phyloP scores from a whole-genome alignment of 2,888 invertebrate species.

The Microctonus hyperodae region DNA sequence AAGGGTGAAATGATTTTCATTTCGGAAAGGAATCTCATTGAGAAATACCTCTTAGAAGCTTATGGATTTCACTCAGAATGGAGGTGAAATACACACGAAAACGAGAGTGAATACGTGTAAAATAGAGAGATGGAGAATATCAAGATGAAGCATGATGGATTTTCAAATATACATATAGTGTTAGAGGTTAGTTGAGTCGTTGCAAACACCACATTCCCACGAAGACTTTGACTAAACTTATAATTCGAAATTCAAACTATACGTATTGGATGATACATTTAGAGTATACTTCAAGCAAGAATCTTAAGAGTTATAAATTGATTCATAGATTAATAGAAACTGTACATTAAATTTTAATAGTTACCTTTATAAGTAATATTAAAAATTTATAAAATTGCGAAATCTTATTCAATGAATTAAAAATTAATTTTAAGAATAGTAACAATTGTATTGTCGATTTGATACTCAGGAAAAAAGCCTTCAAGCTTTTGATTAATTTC shows the following conservation, averaged over 20 bases:
- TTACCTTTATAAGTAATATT: too few species aligned
- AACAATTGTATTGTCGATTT: too few species aligned
- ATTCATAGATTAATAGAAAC: too few species aligned
- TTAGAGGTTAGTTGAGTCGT: constrained; percentile 49
- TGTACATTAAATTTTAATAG: too few species aligned
- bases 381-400: too few species aligned
- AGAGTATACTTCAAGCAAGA: too few species aligned
- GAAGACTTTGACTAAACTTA: constrained; percentile 59
- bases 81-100: constrained; percentile 2
- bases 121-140: constrained; percentile 20
- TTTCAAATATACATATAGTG: background rate
- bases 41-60: constrained; percentile 59
- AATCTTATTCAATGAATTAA: too few species aligned
- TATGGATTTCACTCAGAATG: constrained; percentile 58
- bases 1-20: constrained; percentile 25
- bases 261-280: background rate
- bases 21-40: constrained; percentile 32
- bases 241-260: constrained; percentile 26
- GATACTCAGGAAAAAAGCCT: too few species aligned
- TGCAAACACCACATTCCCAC: constrained; percentile 58
- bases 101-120: constrained; percentile 17
- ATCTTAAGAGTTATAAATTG: too few species aligned
- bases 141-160: constrained; percentile 24
- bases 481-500: background rate
- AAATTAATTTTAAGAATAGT: too few species aligned